phyloP scores from a whole-genome alignment of 2,888 invertebrate genomes.

The Pinctada fucata region DNA sequence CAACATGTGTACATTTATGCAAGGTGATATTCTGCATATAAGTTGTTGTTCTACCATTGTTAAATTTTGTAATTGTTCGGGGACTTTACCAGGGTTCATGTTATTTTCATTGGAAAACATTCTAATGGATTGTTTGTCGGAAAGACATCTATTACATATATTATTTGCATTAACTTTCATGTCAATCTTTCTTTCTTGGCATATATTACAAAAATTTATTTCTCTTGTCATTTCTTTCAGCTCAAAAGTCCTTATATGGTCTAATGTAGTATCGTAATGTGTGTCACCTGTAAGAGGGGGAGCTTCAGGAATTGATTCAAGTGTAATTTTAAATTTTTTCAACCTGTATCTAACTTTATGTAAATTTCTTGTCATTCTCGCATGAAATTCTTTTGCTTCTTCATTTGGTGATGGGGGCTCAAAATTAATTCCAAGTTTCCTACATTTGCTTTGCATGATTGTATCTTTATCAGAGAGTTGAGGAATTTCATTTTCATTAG shows the following conservation, averaged over 20 bases:
- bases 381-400: neutral
- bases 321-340: slow-evolving; percentile 11
- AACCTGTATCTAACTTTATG: slow-evolving; percentile 3
- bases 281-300: slow-evolving; percentile 2
- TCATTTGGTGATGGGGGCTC: neutral
- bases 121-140: slow-evolving; percentile 32
- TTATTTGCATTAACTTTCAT: slow-evolving; percentile 23
- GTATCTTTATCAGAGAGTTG: neutral
- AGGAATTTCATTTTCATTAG: neutral
- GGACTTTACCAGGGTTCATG: slow-evolving; percentile 43
- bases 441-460: neutral
- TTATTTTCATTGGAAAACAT: slow-evolving; percentile 42
- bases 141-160: slow-evolving; percentile 16
- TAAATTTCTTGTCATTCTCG: neutral
- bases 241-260: slow-evolving; percentile 32
- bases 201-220: slow-evolving; percentile 27
- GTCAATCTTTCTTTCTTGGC: slow-evolving; percentile 29
- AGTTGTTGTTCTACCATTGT: slow-evolving; percentile 47
- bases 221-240: slow-evolving; percentile 29
- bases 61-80: slow-evolving; percentile 27
- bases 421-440: neutral
- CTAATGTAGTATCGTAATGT: slow-evolving; percentile 21
- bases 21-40: slow-evolving; percentile 41
- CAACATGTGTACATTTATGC: slow-evolving; percentile 29
- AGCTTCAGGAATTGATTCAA: slow-evolving; percentile 9